Evolutionary conservation across 2,113 vertebrate genomes (phyloP), one percentile per base, ranked within the genome.

Genomic region (Dasyornis broadbenti): DNA sequence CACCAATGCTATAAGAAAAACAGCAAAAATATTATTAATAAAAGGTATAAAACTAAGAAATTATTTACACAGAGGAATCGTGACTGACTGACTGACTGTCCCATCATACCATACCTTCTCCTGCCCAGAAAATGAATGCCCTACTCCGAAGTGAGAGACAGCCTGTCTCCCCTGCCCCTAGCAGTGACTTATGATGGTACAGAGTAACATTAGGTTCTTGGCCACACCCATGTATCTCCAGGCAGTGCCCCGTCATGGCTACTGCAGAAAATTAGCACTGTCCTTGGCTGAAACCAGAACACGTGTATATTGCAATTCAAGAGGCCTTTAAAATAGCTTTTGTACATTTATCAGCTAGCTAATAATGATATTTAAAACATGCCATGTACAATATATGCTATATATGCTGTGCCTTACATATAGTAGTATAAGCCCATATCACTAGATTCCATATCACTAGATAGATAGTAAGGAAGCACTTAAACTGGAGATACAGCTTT

Each of bases 371-470:
- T 63, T 57, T 82, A 59, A 91, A 82, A 71, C 44, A 77, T 35
- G 14, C 1, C 2, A 9, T 17, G 2, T 71, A 28, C 0, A 1
- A 30, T 83, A 30, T 4, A 44, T 49, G 6, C 23, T 66, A 35
- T 81, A 22, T 8, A 30, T 42, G 7, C 26, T 66, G 18, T 40
- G 65, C 9, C 6, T 70, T 75, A 47, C 22, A 65, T 42, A 37
- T 3, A 52, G 14, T 27, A 84, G 18, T 21, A 50, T 65, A 72
- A 78, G 16, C 4, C 39, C 30, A n/a, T 31, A n/a, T n/a, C n/a
- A n/a, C n/a, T n/a, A n/a, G 26, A 52, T 64, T 77, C 27, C 1
- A 0, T 47, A n/a, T 49, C 24, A 33, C 22, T 69, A 33, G 35
- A 66, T 3, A 23, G 15, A 76, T 30, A 53, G 4, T 27, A 70